These are phyloP conservation scores for Heliconius congener DNA, from an alignment of 1,140 invertebrate species.

Conservation along the genomic window DNA sequence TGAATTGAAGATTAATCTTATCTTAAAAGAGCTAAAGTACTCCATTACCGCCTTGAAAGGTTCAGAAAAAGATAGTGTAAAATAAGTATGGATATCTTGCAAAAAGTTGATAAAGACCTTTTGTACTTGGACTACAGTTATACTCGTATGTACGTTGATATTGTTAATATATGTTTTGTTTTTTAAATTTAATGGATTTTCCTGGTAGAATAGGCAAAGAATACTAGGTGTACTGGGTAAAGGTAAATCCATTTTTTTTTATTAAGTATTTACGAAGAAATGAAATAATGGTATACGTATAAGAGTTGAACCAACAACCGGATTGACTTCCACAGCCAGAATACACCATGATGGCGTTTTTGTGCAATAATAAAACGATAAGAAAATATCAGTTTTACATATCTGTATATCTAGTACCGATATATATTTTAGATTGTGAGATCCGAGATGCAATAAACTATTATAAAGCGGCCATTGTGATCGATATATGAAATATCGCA, in stretches of 20 bases:
- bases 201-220: too few species aligned
- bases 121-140: neutral
- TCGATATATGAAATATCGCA: constrained; percentile 52
- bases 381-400: neutral
- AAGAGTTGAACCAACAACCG: too few species aligned
- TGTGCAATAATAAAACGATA: neutral
- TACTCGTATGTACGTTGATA: too few species aligned
- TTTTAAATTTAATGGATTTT: neutral
- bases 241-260: too few species aligned
- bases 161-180: neutral
- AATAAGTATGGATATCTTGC: constrained; percentile 23
- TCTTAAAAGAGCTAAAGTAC: constrained; percentile 39
- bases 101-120: constrained; percentile 5
- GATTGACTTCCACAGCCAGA: too few species aligned
- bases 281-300: too few species aligned
- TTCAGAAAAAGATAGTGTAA: constrained; percentile 22
- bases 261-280: too few species aligned
- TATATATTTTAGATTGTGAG: constrained; percentile 3
- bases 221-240: too few species aligned
- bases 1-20: constrained; percentile 41
- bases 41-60: constrained; percentile 38
- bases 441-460: constrained; percentile 39
- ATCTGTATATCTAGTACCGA: neutral
- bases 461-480: constrained; percentile 45
- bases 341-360: neutral